A percentile compares a stretch with the other conserved stretches of the same genome.
Conservation (phyloP, 2,113 vertebrate species). For the Corydoras sp. region DNA sequence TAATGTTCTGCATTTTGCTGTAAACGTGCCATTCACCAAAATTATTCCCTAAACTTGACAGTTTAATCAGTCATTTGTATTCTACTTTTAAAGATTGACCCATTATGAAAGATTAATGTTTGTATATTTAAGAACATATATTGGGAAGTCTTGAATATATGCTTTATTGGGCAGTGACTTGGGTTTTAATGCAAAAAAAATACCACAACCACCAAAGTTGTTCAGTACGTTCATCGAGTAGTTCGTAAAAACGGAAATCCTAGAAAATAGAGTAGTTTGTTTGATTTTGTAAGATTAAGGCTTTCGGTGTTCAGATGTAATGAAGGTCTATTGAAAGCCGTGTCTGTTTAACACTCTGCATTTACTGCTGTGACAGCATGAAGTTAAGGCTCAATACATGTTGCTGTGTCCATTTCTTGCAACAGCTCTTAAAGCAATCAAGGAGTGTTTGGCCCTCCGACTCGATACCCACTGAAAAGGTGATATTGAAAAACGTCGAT, state of each 20-base stretch:
- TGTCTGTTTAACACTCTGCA: conserved; percentile 29
- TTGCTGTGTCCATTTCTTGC: conserved; percentile 23
- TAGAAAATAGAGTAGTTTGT: neutral
- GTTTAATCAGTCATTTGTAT: too few relatives aligned
- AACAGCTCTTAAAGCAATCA: conserved; percentile 39
- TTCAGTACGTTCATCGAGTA: too few relatives aligned
- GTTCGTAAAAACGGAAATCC: neutral
- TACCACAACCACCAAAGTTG: too few relatives aligned
- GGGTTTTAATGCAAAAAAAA: too few relatives aligned
- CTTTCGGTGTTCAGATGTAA: conserved; percentile 16
- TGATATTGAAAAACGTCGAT: conserved; percentile 37
- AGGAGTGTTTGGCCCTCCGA: conserved; percentile 29
- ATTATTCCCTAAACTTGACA: too few relatives aligned
- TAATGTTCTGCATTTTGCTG: too few relatives aligned
- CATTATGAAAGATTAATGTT: too few relatives aligned
- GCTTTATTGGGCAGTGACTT: too few relatives aligned
- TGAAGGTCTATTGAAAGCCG: neutral
- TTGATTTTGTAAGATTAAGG: neutral
- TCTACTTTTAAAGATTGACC: too few relatives aligned
- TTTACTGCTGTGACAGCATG: conserved; percentile 30
- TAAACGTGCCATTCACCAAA: too few relatives aligned
- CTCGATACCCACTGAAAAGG: conserved; percentile 36
- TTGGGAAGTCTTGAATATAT: too few relatives aligned
- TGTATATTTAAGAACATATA: too few relatives aligned
- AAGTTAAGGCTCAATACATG: conserved; percentile 16